Conservation (phyloP, 2,113 vertebrate genomes). For the western clawed frog (Xenopus tropicalis) region DNA sequence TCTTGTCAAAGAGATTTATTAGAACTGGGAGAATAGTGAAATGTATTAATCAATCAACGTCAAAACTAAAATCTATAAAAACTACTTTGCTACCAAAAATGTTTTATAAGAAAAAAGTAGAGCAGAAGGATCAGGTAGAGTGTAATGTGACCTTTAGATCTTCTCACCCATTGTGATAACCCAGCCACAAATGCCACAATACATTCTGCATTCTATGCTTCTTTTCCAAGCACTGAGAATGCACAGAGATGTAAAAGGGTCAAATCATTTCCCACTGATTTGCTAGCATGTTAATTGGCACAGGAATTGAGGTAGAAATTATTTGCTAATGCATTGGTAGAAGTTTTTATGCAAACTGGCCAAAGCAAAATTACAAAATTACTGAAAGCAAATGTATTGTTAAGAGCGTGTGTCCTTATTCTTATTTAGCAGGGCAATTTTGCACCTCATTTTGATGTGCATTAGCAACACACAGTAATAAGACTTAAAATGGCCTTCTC, state of each 20-base stretch:
- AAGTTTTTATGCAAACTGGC: constrained; percentile 43
- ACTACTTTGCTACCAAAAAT: constrained; percentile 5
- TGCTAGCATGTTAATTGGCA: constrained; percentile 42
- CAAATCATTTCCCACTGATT: constrained; percentile 37
- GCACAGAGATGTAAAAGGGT: constrained; percentile 35
- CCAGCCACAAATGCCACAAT: not conserved
- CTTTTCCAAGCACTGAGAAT: constrained; percentile 26
- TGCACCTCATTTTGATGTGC: constrained; percentile 45
- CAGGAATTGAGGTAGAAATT: constrained; percentile 43
- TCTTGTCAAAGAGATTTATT: constrained; percentile 5
- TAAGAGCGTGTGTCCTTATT: constrained; percentile 39
- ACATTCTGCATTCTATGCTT: constrained; percentile 11
- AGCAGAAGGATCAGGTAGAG: not conserved
- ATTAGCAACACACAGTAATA: constrained; percentile 36
- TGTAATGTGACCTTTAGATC: not conserved
- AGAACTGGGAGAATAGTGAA: constrained; percentile 3
- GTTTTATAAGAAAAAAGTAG: not conserved
- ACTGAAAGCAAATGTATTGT: constrained; percentile 46
- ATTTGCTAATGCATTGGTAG: constrained; percentile 45
- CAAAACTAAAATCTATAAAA: constrained; percentile 2
- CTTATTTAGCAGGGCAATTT: constrained; percentile 46
- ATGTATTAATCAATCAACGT: constrained; percentile 1
- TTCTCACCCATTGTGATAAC: not conserved
- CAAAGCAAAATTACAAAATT: constrained; percentile 44
- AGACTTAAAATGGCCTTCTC: constrained; percentile 45